Evolutionary conservation across 37 sponge, comb jelly and placozoan genomes (phyloP).

Genomic region (Cladorhizidae sp.): DNA sequence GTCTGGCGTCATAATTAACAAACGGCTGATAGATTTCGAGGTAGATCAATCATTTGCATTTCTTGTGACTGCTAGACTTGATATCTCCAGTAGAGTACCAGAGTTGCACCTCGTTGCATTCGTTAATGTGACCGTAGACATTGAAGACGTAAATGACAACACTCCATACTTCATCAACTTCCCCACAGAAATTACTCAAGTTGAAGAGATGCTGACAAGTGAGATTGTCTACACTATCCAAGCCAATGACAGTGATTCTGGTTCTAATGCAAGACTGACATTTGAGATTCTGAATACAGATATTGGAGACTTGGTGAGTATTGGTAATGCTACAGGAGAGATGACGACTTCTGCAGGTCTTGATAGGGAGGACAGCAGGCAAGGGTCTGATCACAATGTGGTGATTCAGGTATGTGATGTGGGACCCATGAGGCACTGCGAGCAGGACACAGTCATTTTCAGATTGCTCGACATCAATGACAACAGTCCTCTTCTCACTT

Average conservation of each 20-base stretch:
- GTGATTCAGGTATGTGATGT: constrained; percentile 21
- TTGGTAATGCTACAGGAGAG: constrained; percentile 10
- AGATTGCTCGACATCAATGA: constrained; percentile 57
- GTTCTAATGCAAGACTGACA: constrained; percentile 7
- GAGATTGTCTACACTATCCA: not conserved
- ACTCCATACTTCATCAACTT: constrained; percentile 33
- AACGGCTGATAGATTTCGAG: constrained; percentile 12
- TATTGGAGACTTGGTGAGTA: not conserved
- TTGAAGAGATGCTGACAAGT: not conserved
- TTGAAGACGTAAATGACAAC: constrained; percentile 40
- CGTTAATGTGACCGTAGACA: not conserved
- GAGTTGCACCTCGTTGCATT: not conserved
- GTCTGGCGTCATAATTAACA: not conserved
- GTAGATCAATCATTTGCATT: not conserved
- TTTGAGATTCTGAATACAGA: constrained; percentile 19
- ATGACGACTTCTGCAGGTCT: not conserved
- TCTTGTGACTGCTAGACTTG: not conserved
- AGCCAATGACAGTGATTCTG: constrained; percentile 36
- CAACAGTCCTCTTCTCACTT: constrained; percentile 34
- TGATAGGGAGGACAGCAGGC: constrained; percentile 36
- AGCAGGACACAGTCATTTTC: not conserved
- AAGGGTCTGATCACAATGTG: not conserved
- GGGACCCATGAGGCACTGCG: not conserved
- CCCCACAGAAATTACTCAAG: constrained; percentile 14
- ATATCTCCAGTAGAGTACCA: not conserved